Percentiles rank a stretch among this genome's conserved stretches.
phyloP scores from a whole-genome alignment of 2,797 vertebrate genomes.

The Sardinella longiceps region DNA sequence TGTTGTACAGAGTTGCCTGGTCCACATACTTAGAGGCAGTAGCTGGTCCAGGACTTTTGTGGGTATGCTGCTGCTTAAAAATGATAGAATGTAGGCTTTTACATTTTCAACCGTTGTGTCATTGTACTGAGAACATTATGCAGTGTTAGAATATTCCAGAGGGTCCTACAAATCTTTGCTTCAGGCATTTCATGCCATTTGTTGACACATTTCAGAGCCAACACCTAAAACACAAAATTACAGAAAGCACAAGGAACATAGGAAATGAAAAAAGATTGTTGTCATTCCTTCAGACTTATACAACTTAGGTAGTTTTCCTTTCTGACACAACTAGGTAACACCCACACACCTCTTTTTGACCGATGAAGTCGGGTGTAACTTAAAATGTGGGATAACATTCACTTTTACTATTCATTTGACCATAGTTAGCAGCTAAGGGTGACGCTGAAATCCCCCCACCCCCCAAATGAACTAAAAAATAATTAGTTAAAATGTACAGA shows the following conservation, averaged over 20 bases:
- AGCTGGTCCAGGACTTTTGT: not conserved
- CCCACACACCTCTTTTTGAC: not conserved
- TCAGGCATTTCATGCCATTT: not conserved
- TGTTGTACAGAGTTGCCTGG: not conserved
- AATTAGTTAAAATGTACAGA: not conserved
- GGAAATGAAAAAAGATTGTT: not conserved
- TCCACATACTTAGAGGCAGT: not conserved
- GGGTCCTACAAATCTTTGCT: constrained; percentile 8
- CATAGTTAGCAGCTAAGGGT: not conserved
- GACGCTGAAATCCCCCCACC: not conserved
- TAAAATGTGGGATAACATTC: not conserved
- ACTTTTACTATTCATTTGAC: not conserved
- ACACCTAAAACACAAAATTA: not conserved
- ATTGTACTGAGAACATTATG: not conserved
- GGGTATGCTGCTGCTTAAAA: not conserved
- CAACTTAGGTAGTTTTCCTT: not conserved
- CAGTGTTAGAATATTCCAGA: not conserved
- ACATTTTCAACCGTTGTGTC: not conserved
- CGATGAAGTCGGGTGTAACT: not conserved
- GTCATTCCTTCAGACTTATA: not conserved
- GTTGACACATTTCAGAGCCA: not conserved
- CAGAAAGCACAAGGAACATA: not conserved
- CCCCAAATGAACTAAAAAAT: not conserved
- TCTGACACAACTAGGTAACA: not conserved
- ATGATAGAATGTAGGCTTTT: not conserved